Evolutionary conservation across 2,888 invertebrate species (phyloP).

Genomic region (Ochlodes sylvanus): DNA sequence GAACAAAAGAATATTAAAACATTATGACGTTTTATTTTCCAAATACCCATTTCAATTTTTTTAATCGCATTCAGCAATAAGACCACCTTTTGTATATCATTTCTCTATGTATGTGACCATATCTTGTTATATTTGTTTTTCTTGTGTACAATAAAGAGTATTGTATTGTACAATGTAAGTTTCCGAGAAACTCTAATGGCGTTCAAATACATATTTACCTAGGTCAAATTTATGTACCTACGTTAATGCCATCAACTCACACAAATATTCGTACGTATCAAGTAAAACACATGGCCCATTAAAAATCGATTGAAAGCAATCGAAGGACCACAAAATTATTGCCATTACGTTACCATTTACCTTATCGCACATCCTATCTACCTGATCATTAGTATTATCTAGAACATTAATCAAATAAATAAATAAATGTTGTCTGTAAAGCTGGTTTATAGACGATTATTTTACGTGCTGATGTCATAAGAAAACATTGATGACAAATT

Average conservation of each 20-base stretch:
- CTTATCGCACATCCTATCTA: slow-evolving; percentile 12
- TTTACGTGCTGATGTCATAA: too few species aligned
- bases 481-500: too few species aligned
- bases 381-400: neutral
- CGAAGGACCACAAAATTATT: slow-evolving; percentile 6
- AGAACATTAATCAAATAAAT: neutral
- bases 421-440: too few species aligned
- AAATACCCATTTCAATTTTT: slow-evolving; percentile 5
- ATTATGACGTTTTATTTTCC: neutral
- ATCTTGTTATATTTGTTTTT: too few species aligned
- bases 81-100: too few species aligned
- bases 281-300: slow-evolving; percentile 5
- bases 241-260: slow-evolving; percentile 16
- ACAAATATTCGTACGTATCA: neutral
- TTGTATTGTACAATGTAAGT: neutral
- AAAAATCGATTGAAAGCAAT: slow-evolving; percentile 19
- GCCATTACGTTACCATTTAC: neutral
- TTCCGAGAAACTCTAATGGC: slow-evolving; percentile 21
- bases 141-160: too few species aligned
- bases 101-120: too few species aligned
- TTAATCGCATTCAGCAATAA: too few species aligned
- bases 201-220: slow-evolving; percentile 6
- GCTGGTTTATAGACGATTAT: too few species aligned
- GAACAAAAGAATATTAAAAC: neutral
- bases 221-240: neutral